Percentiles rank a stretch among this genome's conserved stretches.
Conservation (phyloP, 2,888 invertebrate genomes). For the Reticulitermes lucifugus region DNA sequence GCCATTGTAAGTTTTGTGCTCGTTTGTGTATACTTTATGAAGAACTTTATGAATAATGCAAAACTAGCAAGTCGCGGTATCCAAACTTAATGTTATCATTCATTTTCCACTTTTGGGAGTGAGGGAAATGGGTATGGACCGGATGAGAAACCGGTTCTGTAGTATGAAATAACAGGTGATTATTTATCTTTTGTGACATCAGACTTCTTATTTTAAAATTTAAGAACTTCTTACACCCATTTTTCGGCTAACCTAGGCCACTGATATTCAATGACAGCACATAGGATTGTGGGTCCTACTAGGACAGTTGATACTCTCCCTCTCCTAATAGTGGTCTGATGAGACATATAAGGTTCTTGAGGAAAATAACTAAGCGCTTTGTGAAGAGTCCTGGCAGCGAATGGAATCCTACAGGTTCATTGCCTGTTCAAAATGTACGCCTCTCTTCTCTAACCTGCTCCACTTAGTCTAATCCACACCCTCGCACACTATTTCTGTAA, state of each 20-base stretch:
- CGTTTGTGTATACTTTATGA: neutral
- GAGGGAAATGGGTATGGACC: neutral
- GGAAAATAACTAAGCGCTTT: no score
- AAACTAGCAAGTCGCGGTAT: neutral
- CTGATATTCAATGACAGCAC: no score
- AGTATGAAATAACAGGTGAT: neutral
- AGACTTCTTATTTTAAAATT: neutral
- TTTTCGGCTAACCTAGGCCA: neutral
- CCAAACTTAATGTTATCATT: neutral
- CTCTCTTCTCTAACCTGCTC: no score
- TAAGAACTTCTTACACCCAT: neutral
- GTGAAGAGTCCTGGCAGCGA: no score
- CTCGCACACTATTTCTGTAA: no score
- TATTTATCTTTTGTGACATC: neutral
- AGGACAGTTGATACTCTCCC: no score
- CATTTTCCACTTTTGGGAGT: neutral
- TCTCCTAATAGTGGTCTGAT: no score
- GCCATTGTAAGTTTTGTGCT: neutral
- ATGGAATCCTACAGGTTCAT: no score
- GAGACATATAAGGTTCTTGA: no score
- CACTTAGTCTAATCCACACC: no score
- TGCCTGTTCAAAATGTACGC: no score
- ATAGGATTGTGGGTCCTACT: no score
- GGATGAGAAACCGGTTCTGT: neutral
- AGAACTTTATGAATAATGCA: slow-evolving; percentile 10